A percentile compares a stretch with the other conserved stretches of the same genome.
Evolutionary conservation across 2,113 vertebrate genomes (phyloP).

Genomic region (Oryzias javanicus): DNA sequence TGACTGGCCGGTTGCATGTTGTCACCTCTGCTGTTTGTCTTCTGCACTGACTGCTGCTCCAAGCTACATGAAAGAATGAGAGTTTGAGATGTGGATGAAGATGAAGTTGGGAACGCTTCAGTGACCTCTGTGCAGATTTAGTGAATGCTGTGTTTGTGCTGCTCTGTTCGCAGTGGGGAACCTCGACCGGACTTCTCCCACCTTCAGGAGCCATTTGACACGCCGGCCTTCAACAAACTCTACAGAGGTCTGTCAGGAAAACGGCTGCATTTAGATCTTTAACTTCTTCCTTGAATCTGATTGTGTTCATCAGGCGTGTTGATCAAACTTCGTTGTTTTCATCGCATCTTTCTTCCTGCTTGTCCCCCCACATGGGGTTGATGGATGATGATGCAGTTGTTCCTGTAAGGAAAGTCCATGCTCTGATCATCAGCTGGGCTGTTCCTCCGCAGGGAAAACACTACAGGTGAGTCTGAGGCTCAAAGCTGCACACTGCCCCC

Average conservation of each 20-base stretch:
- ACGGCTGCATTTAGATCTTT: no score
- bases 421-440: conserved; percentile 92
- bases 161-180: conserved; percentile 75
- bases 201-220: conserved; percentile 90
- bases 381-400: conserved; percentile 80
- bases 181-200: conserved; percentile 84
- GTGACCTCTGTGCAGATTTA: background rate
- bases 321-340: no score
- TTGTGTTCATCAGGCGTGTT: no score
- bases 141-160: background rate
- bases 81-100: background rate
- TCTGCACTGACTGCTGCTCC: no score
- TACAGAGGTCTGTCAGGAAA: conserved; percentile 79
- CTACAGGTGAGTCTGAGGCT: conserved; percentile 83
- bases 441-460: conserved; percentile 89
- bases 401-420: conserved; percentile 93
- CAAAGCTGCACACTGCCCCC: no score
- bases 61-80: no score
- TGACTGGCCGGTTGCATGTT: no score
- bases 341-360: no score
- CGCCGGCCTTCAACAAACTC: conserved; percentile 89
- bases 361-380: no score
- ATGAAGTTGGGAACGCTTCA: accelerated
- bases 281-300: no score
- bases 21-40: no score